Percentiles rank a stretch among this genome's conserved stretches.
phyloP scores from a whole-genome alignment of 2,888 invertebrate species.

The Terebella lapidaria region DNA sequence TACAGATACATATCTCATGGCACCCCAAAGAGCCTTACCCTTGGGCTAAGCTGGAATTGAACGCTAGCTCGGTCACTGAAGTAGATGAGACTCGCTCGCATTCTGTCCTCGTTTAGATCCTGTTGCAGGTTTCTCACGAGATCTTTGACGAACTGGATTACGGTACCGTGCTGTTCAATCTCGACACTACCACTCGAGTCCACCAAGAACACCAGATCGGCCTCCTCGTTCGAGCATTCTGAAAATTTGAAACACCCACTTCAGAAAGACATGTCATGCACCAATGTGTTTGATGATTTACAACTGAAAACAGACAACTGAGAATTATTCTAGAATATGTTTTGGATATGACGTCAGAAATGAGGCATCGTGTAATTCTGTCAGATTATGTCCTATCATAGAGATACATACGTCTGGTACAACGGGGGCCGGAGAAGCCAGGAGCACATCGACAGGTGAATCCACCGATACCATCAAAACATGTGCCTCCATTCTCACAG shows the following conservation, averaged over 20 bases:
- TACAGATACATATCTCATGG: too few species aligned
- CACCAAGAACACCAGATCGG: slow-evolving; percentile 40
- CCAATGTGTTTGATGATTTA: too few species aligned
- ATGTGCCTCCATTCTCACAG: slow-evolving; percentile 41
- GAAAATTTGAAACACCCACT: slow-evolving; percentile 1
- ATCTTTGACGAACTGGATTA: slow-evolving; percentile 35
- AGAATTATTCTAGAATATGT: too few species aligned
- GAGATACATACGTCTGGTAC: slow-evolving; percentile 40
- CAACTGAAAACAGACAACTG: too few species aligned
- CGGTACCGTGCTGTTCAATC: slow-evolving; percentile 32
- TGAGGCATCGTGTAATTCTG: too few species aligned
- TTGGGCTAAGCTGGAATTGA: slow-evolving; percentile 32
- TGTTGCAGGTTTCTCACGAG: slow-evolving; percentile 33
- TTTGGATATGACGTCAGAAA: too few species aligned
- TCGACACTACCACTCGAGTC: slow-evolving; percentile 44
- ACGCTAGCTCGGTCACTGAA: slow-evolving; percentile 44
- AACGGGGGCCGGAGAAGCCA: slow-evolving; percentile 39
- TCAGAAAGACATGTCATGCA: too few species aligned
- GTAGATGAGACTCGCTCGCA: slow-evolving; percentile 40
- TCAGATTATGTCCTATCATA: too few species aligned
- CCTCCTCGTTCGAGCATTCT: slow-evolving; percentile 36
- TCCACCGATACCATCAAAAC: slow-evolving; percentile 39
- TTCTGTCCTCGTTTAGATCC: slow-evolving; percentile 26
- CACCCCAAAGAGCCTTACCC: too few species aligned
- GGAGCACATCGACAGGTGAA: slow-evolving; percentile 40